phyloP scores from a whole-genome alignment of 2,797 vertebrate species.

The Acanthiza pusilla region DNA sequence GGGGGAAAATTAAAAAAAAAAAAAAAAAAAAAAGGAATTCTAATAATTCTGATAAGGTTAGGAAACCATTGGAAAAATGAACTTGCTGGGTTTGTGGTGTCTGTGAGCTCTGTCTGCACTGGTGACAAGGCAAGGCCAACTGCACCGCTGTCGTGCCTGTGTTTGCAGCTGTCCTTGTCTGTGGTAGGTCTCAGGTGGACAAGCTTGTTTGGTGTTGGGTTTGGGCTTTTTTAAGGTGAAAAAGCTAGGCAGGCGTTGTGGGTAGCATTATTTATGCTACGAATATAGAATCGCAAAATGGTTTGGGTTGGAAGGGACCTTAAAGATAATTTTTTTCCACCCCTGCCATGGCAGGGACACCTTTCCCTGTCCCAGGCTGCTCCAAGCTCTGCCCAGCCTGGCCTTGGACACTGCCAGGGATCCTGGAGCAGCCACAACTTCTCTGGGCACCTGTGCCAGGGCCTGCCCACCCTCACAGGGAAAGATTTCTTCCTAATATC shows the following conservation, averaged over 20 bases:
- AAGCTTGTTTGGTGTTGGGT: neutral
- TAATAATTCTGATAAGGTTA: neutral
- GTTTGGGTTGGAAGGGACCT: neutral
- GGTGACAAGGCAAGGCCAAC: neutral
- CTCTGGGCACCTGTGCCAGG: neutral
- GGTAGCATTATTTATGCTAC: neutral
- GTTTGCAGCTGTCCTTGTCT: neutral
- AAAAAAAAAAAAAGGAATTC: neutral
- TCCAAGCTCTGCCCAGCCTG: neutral
- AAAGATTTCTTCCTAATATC: neutral
- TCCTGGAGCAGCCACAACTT: neutral
- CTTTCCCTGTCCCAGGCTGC: accelerated
- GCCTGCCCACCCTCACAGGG: accelerated
- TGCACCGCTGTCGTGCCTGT: neutral
- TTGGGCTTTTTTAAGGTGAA: neutral
- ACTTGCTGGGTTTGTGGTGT: accelerated
- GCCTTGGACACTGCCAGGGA: neutral
- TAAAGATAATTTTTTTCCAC: accelerated
- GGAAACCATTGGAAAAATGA: neutral
- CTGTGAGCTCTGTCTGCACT: neutral
- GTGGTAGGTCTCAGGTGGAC: too few species aligned
- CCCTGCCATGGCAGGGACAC: too few species aligned
- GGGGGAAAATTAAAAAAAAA: too few species aligned
- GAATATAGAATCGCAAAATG: too few species aligned
- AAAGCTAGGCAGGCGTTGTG: accelerated